These are phyloP conservation scores for Acyrthosiphon pisum DNA, from an alignment of 1,140 invertebrate genomes.

Conservation along the genomic window DNA sequence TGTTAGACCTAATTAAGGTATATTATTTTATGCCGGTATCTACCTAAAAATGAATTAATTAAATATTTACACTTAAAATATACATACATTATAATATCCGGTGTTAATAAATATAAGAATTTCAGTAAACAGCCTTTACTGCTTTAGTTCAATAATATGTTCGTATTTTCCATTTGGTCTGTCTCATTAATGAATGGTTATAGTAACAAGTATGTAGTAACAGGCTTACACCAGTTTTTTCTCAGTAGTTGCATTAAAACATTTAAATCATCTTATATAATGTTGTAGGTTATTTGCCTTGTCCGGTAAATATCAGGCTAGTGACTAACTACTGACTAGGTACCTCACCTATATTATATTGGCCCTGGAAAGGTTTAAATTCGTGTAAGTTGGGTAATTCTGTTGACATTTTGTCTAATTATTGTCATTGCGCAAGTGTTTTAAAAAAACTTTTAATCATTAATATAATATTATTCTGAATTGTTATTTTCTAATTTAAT, in stretches of 20 bases:
- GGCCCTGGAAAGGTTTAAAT: background rate
- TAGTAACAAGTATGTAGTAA: background rate
- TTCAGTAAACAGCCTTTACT: background rate
- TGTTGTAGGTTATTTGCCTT: background rate
- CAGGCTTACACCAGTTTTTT: background rate
- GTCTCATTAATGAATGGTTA: background rate
- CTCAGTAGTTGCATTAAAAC: background rate
- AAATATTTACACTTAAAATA: background rate
- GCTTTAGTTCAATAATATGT: background rate
- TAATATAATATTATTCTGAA: background rate
- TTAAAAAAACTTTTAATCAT: background rate
- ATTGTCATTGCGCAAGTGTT: background rate
- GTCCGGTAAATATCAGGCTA: background rate
- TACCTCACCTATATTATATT: background rate
- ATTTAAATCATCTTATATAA: conserved; percentile 45
- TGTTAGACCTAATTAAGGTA: too few species aligned
- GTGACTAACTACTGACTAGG: background rate
- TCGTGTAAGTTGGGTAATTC: conserved; percentile 23
- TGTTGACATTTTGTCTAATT: conserved; percentile 39
- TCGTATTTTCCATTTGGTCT: background rate
- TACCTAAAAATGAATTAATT: background rate
- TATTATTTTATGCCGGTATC: too few species aligned
- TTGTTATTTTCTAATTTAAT: background rate
- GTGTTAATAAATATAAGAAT: background rate
- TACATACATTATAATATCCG: background rate